Conservation (phyloP, 2,888 invertebrate species). For the Epistrophe eligans region DNA sequence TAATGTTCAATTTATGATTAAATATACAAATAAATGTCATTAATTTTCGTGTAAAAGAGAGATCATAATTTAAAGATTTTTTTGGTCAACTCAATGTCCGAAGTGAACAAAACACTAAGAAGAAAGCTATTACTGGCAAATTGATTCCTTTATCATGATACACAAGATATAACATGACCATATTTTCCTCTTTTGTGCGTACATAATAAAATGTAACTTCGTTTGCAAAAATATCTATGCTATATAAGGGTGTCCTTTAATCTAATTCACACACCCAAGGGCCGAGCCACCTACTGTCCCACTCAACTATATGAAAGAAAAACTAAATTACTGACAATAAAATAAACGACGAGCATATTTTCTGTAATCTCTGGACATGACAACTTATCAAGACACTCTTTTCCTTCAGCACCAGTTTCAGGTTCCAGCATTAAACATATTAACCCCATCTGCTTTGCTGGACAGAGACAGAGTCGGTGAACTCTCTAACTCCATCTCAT, state of each 20-base stretch:
- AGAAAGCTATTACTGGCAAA: background rate
- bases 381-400: constrained; percentile 18
- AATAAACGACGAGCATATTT: constrained; percentile 54
- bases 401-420: background rate
- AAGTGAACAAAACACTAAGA: background rate
- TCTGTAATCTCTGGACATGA: constrained; percentile 37
- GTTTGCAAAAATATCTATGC: background rate
- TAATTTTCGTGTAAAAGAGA: background rate
- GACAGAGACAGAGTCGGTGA: background rate
- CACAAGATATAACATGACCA: background rate
- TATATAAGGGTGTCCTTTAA: background rate
- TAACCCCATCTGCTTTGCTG: background rate
- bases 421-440: background rate
- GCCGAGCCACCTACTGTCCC: background rate
- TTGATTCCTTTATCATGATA: constrained; percentile 14
- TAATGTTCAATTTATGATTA: background rate
- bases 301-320: background rate
- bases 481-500: constrained; percentile 11
- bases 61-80: background rate
- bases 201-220: background rate
- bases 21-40: background rate
- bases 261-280: constrained; percentile 4
- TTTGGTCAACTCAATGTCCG: background rate
- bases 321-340: constrained; percentile 49
- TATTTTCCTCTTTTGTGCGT: constrained; percentile 10